phyloP scores from a whole-genome alignment of 1,140 invertebrate species.

The Drosophila melanica region DNA sequence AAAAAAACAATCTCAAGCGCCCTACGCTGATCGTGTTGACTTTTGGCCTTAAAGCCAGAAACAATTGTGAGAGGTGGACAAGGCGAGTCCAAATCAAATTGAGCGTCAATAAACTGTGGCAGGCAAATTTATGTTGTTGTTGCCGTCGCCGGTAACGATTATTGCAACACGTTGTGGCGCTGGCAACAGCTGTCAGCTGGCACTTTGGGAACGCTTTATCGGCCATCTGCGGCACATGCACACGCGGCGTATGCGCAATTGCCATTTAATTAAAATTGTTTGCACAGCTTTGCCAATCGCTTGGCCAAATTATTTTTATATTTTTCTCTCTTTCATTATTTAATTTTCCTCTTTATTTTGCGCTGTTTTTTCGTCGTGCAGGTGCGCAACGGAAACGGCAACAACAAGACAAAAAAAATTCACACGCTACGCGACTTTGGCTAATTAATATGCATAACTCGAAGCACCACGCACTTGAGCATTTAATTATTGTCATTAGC shows the following conservation, averaged over 20 bases:
- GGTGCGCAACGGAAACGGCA: slow-evolving; percentile 66
- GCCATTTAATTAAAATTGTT: slow-evolving; percentile 81
- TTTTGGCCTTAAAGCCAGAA: slow-evolving; percentile 65
- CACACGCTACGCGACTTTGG: slow-evolving; percentile 59
- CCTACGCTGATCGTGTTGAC: slow-evolving; percentile 66
- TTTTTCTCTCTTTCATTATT: slow-evolving; percentile 55
- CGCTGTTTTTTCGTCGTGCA: slow-evolving; percentile 30
- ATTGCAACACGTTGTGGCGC: slow-evolving; percentile 66
- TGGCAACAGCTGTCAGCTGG: slow-evolving; percentile 75
- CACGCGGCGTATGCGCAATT: slow-evolving; percentile 79
- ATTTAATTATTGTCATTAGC: slow-evolving; percentile 78
- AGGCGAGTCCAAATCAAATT: slow-evolving; percentile 71
- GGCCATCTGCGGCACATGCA: slow-evolving; percentile 50
- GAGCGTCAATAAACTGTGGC: slow-evolving; percentile 64
- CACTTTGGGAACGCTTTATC: slow-evolving; percentile 64
- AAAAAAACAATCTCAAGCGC: background rate
- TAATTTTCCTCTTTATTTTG: slow-evolving; percentile 4
- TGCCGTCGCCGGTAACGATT: slow-evolving; percentile 43
- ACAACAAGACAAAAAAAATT: slow-evolving; percentile 64
- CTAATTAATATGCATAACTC: slow-evolving; percentile 66
- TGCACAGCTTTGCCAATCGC: slow-evolving; percentile 61
- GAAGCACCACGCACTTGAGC: slow-evolving; percentile 53
- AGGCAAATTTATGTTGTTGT: slow-evolving; percentile 61
- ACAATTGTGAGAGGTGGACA: slow-evolving; percentile 76
- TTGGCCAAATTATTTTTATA: slow-evolving; percentile 44